Conservation (phyloP, 2,113 vertebrate species). For the Brevimyrus niger region DNA sequence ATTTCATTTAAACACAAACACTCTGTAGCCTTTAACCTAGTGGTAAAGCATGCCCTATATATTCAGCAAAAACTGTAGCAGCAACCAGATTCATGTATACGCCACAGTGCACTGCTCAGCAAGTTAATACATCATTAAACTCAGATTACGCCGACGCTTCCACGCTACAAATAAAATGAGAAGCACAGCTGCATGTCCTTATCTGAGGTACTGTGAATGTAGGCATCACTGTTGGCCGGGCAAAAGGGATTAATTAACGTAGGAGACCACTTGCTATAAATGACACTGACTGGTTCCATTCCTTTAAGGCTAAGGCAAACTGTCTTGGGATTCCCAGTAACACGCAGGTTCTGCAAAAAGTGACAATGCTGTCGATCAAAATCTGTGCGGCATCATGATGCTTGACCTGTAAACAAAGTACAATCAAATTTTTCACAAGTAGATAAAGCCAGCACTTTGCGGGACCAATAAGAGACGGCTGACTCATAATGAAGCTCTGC, state of each 20-base stretch:
- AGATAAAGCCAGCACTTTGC: neutral
- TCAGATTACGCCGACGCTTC: neutral
- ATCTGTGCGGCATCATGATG: neutral
- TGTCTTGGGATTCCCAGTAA: neutral
- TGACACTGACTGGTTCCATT: neutral
- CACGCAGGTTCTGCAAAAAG: neutral
- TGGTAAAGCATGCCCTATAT: neutral
- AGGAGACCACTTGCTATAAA: neutral
- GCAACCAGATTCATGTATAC: neutral
- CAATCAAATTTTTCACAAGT: neutral
- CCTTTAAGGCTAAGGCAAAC: neutral
- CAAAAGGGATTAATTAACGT: neutral
- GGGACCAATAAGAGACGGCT: neutral
- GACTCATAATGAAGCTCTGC: neutral
- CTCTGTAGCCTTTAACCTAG: neutral
- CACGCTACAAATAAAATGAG: neutral
- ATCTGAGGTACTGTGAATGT: neutral
- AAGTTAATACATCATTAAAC: neutral
- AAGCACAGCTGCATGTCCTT: neutral
- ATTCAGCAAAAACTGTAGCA: neutral
- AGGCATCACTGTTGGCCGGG: neutral
- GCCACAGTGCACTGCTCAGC: neutral
- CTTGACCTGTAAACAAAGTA: neutral
- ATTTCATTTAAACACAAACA: neutral
- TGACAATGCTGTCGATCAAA: neutral